Base-by-base conservation (phyloP, 1,140 invertebrate genomes). In the Polypedilum vanderplanki region DNA sequence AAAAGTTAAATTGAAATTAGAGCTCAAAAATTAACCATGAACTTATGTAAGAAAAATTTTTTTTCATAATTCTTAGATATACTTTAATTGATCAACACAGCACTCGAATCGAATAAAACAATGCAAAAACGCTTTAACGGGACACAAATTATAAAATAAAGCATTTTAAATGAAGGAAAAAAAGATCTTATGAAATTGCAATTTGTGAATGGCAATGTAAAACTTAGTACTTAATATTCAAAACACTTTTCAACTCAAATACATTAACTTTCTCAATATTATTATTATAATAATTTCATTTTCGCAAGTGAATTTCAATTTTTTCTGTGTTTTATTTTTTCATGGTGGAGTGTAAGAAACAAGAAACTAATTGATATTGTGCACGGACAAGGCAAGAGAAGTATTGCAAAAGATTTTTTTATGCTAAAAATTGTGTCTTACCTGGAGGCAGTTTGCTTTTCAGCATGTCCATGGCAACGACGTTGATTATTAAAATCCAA, bases 381-480 rank as follows among this genome's bases (percentile, higher is more conserved):
- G 46, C 46, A 57, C 46, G 24, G 24, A 33, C 24, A 33, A 33
- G 24, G 24, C 24, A 57, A 57, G 46, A 57, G n/a, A 57, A 46
- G 9, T 4, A 57, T 57, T 33, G 24, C 24, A 33, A 33, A 33
- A 33, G 24, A 33, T 33, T 57, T 57, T n/a, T n/a, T 57, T n/a
- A 57, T 15, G 10, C 46, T n/a, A 33, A 33, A 33, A 33, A 33
- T 5, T 33, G 24, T 33, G 5, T 64, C 76, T 80, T 79, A 86
- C 86, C 83, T 83, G 86, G 86, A 75, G 87, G 87, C 67, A 88
- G 78, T 80, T 86, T 87, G 18, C 87, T 86, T 80, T 91, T 91
- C 78, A 92, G 85, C 90, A 91, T 91, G 77, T 92, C 90, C 79
- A 92, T 84, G 73, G 90, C 90, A 64, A 92, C 90, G 1, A 92